Evolutionary conservation across 2,797 vertebrate genomes (phyloP).

Genomic region (Epinephelus awoara): DNA sequence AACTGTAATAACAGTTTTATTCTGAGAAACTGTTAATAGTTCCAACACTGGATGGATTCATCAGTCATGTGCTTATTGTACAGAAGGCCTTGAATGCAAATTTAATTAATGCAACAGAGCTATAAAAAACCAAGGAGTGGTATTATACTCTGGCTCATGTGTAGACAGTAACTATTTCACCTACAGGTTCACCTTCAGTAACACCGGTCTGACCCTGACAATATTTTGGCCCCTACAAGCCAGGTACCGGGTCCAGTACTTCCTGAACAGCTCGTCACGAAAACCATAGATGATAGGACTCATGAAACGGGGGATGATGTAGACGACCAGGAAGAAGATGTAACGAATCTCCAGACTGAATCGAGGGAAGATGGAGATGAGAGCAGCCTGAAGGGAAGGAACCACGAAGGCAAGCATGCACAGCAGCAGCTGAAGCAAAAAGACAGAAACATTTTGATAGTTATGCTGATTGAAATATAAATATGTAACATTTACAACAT

Average conservation of each 20-base stretch:
- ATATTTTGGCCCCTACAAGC: background rate
- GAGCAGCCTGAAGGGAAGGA: constrained; percentile 83
- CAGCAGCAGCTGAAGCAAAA: constrained; percentile 78
- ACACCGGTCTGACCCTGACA: constrained; percentile 33
- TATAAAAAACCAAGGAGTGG: background rate
- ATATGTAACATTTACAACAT: background rate
- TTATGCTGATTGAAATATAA: background rate
- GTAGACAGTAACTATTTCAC: background rate
- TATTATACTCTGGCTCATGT: no score
- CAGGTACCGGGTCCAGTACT: constrained; percentile 80
- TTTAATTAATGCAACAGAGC: background rate
- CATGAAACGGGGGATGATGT: constrained; percentile 87
- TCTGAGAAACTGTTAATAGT: background rate
- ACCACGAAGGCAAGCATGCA: constrained; percentile 87
- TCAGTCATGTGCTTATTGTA: background rate
- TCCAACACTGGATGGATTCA: background rate
- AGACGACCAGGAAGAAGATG: constrained; percentile 86
- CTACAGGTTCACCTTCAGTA: constrained; percentile 42
- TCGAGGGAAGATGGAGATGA: constrained; percentile 83
- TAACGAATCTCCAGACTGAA: constrained; percentile 85
- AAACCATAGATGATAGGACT: constrained; percentile 88
- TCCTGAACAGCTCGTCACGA: constrained; percentile 83
- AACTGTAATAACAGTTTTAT: background rate
- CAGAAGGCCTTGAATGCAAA: background rate
- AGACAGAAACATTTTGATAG: background rate